Percentiles rank a stretch among this genome's conserved stretches.
Conservation (phyloP, 2,113 vertebrate species). For the Gavialis gangeticus region DNA sequence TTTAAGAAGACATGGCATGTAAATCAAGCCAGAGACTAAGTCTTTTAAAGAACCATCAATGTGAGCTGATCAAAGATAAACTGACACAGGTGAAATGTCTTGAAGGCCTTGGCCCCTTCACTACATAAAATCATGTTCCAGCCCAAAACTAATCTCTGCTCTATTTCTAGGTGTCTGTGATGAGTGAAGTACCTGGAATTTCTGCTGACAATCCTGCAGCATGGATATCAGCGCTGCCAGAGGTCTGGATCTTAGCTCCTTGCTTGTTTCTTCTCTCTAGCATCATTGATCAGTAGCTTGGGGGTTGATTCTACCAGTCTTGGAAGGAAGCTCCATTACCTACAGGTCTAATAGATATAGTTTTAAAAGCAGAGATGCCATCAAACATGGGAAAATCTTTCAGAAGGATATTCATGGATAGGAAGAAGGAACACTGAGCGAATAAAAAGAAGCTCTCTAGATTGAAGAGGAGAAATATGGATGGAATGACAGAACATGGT, state of each 20-base stretch:
- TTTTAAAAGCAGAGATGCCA: background rate
- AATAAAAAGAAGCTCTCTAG: conserved; percentile 42
- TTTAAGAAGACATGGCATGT: background rate
- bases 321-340: conserved; percentile 19
- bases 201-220: conserved; percentile 54
- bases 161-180: conserved; percentile 62
- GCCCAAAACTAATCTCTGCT: conserved; percentile 1
- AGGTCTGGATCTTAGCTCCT: conserved; percentile 29
- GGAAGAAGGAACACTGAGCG: background rate
- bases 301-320: background rate
- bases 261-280: background rate
- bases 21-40: background rate
- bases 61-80: background rate
- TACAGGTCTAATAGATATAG: background rate
- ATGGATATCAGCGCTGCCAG: conserved; percentile 60
- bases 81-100: background rate
- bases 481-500: background rate
- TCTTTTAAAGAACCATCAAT: no score
- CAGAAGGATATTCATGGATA: background rate
- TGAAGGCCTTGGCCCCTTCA: background rate
- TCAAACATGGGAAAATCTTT: conserved; percentile 8
- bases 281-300: conserved; percentile 1
- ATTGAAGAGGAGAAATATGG: background rate
- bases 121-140: background rate
- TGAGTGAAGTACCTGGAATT: conserved; percentile 49